A percentile compares a stretch with the other conserved stretches of the same genome.
Conservation (phyloP, 2,113 vertebrate genomes). For the Carassius gibelio region DNA sequence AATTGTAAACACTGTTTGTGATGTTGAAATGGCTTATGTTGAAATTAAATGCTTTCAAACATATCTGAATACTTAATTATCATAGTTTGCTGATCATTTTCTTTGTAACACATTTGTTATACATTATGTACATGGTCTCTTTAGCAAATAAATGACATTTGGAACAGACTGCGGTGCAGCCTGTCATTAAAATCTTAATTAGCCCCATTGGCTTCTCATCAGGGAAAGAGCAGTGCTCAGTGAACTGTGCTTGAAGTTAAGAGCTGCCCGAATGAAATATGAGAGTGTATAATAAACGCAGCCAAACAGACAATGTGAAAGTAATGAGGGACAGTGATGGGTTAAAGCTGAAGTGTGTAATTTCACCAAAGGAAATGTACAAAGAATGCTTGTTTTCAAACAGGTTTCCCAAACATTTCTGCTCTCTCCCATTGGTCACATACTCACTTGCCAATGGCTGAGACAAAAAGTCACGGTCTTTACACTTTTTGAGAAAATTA, state of each 20-base stretch:
- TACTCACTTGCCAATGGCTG: background rate
- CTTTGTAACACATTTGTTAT: background rate
- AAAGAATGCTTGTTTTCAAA: background rate
- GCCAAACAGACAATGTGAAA: background rate
- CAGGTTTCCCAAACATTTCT: background rate
- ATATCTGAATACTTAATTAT: background rate
- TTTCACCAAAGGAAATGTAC: background rate
- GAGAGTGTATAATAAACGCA: slow-evolving; percentile 29
- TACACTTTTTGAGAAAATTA: background rate
- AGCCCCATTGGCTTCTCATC: slow-evolving; percentile 51
- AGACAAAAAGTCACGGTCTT: background rate
- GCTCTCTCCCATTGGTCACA: background rate
- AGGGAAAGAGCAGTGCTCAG: slow-evolving; percentile 48
- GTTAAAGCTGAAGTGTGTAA: background rate
- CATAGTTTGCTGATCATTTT: background rate
- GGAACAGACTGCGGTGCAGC: slow-evolving; percentile 30
- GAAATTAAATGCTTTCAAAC: background rate
- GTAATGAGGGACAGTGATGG: background rate
- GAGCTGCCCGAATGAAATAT: slow-evolving; percentile 39
- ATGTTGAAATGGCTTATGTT: background rate
- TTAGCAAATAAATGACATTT: slow-evolving; percentile 46
- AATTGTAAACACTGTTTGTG: background rate
- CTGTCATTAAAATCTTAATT: slow-evolving; percentile 63
- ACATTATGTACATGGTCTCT: slow-evolving; percentile 35
- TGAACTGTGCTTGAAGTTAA: slow-evolving; percentile 48